Evolutionary conservation across 1,140 invertebrate genomes (phyloP).

Genomic region (Anastrepha ludens): DNA sequence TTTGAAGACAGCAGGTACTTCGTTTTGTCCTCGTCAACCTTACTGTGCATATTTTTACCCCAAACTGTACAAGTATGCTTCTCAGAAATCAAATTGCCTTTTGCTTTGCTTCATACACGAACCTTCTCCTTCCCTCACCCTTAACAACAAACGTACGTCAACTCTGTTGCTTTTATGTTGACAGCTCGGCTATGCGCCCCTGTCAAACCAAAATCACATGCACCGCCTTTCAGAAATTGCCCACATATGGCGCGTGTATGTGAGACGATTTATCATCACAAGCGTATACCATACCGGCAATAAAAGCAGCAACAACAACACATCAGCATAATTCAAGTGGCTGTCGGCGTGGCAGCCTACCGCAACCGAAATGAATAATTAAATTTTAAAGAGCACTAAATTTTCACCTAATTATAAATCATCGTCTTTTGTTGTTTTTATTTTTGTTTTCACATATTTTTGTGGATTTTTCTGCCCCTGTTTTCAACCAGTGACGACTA

Average conservation of each 20-base stretch:
- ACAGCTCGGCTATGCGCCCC: slow-evolving; percentile 44
- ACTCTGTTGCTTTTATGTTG: slow-evolving; percentile 37
- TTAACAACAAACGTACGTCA: not conserved
- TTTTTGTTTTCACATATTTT: not conserved
- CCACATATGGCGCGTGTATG: slow-evolving; percentile 57
- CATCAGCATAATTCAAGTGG: slow-evolving; percentile 39
- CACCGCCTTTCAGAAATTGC: slow-evolving; percentile 52
- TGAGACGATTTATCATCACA: slow-evolving; percentile 53
- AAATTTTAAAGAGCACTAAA: slow-evolving; percentile 60
- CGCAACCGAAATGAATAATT: slow-evolving; percentile 57
- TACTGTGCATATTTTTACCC: too few relatives aligned
- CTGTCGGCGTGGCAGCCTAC: slow-evolving; percentile 31
- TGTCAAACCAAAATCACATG: slow-evolving; percentile 49
- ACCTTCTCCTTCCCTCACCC: not conserved
- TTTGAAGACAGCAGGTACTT: too few relatives aligned
- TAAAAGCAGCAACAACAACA: not conserved
- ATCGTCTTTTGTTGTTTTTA: slow-evolving; percentile 36
- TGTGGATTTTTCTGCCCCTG: not conserved
- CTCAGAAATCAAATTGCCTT: not conserved
- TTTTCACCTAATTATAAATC: slow-evolving; percentile 60
- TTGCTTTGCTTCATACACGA: not conserved
- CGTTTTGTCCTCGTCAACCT: too few relatives aligned
- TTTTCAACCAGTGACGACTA: not conserved
- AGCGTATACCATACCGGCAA: not conserved
- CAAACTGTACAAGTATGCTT: too few relatives aligned